Conservation (phyloP, 2,888 invertebrate genomes). For the Rotaria socialis region DNA sequence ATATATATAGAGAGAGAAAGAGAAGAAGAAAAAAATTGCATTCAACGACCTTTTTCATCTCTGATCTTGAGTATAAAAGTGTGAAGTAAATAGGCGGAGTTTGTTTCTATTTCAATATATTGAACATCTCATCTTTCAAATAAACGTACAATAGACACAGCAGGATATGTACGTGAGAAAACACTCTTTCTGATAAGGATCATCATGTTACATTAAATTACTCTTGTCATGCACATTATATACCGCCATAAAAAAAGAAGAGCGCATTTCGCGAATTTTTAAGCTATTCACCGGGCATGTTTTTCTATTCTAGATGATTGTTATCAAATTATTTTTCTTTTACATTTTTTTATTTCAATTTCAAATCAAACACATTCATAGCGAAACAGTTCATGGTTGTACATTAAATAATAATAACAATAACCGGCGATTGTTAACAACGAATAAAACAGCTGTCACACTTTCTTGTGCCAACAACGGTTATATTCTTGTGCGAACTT, state of each 20-base stretch:
- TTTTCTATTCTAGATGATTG: background rate
- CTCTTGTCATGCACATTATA: background rate
- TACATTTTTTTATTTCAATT: background rate
- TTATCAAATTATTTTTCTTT: background rate
- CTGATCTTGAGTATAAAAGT: background rate
- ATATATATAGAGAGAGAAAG: no score
- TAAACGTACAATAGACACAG: background rate
- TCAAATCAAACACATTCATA: background rate
- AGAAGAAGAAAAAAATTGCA: background rate
- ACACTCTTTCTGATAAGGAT: constrained; percentile 18
- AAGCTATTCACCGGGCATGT: background rate
- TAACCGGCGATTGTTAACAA: background rate
- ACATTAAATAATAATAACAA: constrained; percentile 1
- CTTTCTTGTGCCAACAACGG: background rate
- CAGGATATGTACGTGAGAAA: constrained; percentile 15
- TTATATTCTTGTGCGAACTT: background rate
- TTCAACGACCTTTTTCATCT: background rate
- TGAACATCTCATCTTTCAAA: constrained; percentile 5
- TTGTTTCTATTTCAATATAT: background rate
- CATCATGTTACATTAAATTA: constrained; percentile 19
- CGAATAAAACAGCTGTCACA: background rate
- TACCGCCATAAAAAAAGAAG: background rate
- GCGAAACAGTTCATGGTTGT: background rate
- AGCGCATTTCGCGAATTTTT: background rate
- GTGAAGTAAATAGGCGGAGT: constrained; percentile 8